Base-by-base conservation (phyloP, 2,113 vertebrate genomes). In the Pleuronectes platessa region DNA sequence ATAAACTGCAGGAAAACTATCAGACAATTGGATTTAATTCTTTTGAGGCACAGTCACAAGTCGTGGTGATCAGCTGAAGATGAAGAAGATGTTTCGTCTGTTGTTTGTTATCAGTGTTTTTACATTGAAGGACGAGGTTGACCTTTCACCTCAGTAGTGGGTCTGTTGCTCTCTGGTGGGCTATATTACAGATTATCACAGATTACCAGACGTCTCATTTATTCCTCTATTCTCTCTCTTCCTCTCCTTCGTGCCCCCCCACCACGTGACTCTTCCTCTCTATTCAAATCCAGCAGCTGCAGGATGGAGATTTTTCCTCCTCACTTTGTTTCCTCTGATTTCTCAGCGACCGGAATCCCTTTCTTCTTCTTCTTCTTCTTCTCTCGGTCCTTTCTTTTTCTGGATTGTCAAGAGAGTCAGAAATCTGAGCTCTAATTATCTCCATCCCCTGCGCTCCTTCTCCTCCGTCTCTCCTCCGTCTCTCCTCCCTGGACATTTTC, bases 351-450 rank as follows among this genome's bases (percentile, higher is more conserved):
- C 24, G 59, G 68, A 80, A 76, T 68, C 62, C 61, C 15, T 21
- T 45, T 58, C 4, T 1, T 58, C 4, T 1, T 54, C 18, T 45
- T 58, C 4, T 1, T 58, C 4, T 1, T 54, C 18, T 20, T 20
- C 21, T 23, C 2, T 8, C 2, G 8, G 35, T 59, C 2, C 4
- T n/a, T 20, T 26, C 37, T 11, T 53, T 54, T 42, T 15, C 26
- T 12, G 5, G 59, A 24, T 76, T 37, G 45, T 76, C 51, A 6
- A 35, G 60, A 63, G 74, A 40, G 76, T 76, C 53, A 26, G 31
- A 74, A 71, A 70, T 64, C 35, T 0, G 21, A 61, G 61, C 63
- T 68, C 21, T 71, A 37, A 79, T 77, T 74, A 81, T 86, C 72
- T 73, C 59, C 62, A 69, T 47, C 27, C 7, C 12, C 49, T 51